Evolutionary conservation across 1,140 invertebrate species (phyloP), one percentile per base, ranked within the genome.

Genomic region (Brachionus rubens): DNA sequence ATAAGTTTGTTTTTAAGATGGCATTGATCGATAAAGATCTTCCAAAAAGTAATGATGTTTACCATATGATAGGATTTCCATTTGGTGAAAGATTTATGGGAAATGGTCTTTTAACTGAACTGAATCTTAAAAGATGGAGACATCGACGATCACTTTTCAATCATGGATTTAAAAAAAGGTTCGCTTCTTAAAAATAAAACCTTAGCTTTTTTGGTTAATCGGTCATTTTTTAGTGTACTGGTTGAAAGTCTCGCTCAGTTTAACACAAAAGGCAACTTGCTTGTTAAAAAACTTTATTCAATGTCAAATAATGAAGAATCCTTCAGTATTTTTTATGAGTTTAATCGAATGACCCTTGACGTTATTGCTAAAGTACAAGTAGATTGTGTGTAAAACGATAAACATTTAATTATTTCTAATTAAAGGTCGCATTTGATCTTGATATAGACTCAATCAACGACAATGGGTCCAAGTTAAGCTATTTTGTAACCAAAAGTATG

Each of bases 91-190:
- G 65, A 14, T 70, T 70, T 46, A 19, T 70, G 36, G 65, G 65
- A 0, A 7, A 16, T n/a, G 65, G 65, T 14, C 24, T 70, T 1
- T 36, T 70, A n/a, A 47, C 40, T n/a, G 47, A 47, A 47, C 21
- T 70, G 16, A 19, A 70, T 50, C 19, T 46, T 24, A 40, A 70
- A 50, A 70, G 33, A 47, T 70, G 65, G 65, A 70, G 47, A 50
- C 14, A 46, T 7, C 43, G 65, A 21, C 40, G 65, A 14, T 40
- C 65, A 19, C 24, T 50, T 26, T 70, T 48, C 12, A 70, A 70
- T 47, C 47, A 47, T 28, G 65, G 43, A 4, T 70, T 70, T 19
- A 47, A 70, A 48, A 47, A 50, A 70, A 47, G 36, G 65, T 70
- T 7, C 19, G 3, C 26, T 33, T 36, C 16, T 0, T 16, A 59